Evolutionary conservation across 2,797 vertebrate species (phyloP).

Genomic region (Brachyalestes nurse): DNA sequence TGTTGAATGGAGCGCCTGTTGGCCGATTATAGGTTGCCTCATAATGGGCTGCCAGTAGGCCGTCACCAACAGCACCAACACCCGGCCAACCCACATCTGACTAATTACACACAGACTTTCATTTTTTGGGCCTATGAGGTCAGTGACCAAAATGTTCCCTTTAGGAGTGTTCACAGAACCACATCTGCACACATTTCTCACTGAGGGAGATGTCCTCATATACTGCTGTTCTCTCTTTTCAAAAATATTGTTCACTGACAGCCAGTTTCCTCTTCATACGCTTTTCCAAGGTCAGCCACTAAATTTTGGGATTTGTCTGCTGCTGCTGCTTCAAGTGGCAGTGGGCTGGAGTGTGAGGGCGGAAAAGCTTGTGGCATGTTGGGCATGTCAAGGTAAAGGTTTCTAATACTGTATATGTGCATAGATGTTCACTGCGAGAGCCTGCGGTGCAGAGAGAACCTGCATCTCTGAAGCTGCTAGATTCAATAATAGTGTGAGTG

Average conservation of each 20-base stretch:
- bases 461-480: neutral
- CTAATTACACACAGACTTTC: conserved; percentile 45
- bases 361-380: conserved; percentile 1
- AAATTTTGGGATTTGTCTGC: conserved; percentile 22
- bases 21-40: conserved; percentile 54
- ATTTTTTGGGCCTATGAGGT: conserved; percentile 45
- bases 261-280: conserved; percentile 22
- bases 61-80: conserved; percentile 13
- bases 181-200: conserved; percentile 10
- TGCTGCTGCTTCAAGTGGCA: conserved; percentile 1
- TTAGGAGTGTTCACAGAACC: conserved; percentile 20
- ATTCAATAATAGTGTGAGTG: neutral
- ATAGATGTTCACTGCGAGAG: neutral
- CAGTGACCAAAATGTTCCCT: conserved; percentile 24
- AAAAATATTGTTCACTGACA: conserved; percentile 20
- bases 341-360: conserved; percentile 23
- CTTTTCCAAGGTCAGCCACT: conserved; percentile 25
- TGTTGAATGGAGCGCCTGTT: conserved; percentile 38
- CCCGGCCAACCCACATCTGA: conserved; percentile 25
- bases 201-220: neutral
- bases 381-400: conserved; percentile 19
- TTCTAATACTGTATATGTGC: neutral
- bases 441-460: too few relatives aligned
- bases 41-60: conserved; percentile 40
- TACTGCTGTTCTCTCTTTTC: conserved; percentile 4